Conservation (phyloP, 1,140 invertebrate genomes). For the Trichonephila clavipes region DNA sequence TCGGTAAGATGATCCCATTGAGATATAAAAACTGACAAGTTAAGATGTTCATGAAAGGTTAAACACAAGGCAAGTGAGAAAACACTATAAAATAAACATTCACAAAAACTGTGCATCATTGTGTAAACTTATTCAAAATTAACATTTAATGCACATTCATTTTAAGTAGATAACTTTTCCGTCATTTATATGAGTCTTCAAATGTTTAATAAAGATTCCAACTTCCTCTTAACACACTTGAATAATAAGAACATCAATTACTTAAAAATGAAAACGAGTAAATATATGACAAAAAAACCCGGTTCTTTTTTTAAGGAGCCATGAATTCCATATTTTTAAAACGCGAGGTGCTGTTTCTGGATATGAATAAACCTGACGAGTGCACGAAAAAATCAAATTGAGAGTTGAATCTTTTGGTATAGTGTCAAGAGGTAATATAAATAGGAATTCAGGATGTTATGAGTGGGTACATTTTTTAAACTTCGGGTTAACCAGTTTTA, state of each 20-base stretch:
- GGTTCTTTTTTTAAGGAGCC: not conserved
- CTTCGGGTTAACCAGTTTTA: not conserved
- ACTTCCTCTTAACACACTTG: not conserved
- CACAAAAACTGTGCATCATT: not conserved
- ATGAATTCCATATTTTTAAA: not conserved
- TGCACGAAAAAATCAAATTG: not conserved
- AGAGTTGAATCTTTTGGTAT: not conserved
- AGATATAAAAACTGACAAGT: not conserved
- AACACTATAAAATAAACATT: not conserved
- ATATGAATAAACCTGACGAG: not conserved
- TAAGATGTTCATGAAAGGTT: not conserved
- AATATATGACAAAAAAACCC: not conserved
- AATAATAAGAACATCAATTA: not conserved
- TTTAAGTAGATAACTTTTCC: not conserved
- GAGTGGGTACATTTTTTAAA: not conserved
- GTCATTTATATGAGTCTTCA: not conserved
- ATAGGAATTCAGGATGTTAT: not conserved
- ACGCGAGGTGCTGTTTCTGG: not conserved
- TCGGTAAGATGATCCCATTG: no score
- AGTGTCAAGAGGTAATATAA: not conserved
- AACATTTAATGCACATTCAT: not conserved
- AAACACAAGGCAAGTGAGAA: not conserved
- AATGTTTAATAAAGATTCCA: constrained; percentile 16
- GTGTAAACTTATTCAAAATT: constrained; percentile 1
- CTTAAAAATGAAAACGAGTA: not conserved